These are phyloP conservation scores for Eulimnadia texana DNA, from an alignment of 1,140 invertebrate genomes.

Conservation along the genomic window DNA sequence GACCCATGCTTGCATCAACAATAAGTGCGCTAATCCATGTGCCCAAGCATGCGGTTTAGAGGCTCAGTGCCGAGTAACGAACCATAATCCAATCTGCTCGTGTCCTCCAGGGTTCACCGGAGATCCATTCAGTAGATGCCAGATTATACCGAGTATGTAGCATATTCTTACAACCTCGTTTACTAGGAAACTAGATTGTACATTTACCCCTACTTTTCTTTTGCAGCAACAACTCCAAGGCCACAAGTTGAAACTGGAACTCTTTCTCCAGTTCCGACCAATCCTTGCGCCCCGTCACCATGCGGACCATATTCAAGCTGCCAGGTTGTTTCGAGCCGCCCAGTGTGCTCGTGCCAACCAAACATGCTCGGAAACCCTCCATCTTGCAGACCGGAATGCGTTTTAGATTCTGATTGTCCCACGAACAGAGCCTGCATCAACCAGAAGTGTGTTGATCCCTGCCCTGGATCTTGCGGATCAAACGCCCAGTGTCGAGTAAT, in stretches of 20 bases:
- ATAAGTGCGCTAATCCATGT: slow-evolving; percentile 55
- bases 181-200: neutral
- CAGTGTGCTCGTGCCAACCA: slow-evolving; percentile 49
- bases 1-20: slow-evolving; percentile 39
- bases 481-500: slow-evolving; percentile 58
- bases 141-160: slow-evolving; percentile 10
- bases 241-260: slow-evolving; percentile 27
- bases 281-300: slow-evolving; percentile 15
- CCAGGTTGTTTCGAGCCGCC: slow-evolving; percentile 21
- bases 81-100: slow-evolving; percentile 56
- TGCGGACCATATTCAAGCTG: slow-evolving; percentile 16
- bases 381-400: slow-evolving; percentile 54
- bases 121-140: slow-evolving; percentile 51
- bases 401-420: slow-evolving; percentile 50
- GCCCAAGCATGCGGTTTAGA: slow-evolving; percentile 52
- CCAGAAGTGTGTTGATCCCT: slow-evolving; percentile 39
- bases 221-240: slow-evolving; percentile 11
- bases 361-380: slow-evolving; percentile 30
- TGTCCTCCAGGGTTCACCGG: slow-evolving; percentile 63
- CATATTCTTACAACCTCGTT: neutral
- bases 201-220: neutral
- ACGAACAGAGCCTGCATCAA: slow-evolving; percentile 36
- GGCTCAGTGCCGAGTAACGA: slow-evolving; percentile 59
- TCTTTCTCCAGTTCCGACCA: slow-evolving; percentile 34
- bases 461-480: slow-evolving; percentile 58